Evolutionary conservation across 2,113 vertebrate genomes (phyloP), one percentile per base, ranked within the genome.

Genomic region (Gadus chalcogrammus): DNA sequence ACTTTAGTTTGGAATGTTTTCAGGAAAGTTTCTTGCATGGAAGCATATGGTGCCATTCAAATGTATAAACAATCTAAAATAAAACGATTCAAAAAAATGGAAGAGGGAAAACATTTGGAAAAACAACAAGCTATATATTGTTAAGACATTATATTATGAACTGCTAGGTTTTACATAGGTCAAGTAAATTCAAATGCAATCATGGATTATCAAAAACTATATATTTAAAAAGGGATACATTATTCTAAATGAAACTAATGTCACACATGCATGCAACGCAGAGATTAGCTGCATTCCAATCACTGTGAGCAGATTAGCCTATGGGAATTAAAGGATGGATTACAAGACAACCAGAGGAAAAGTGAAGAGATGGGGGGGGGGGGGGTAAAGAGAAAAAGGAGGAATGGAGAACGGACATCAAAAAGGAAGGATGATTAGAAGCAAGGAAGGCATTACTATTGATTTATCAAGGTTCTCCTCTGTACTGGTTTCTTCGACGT

Each of bases 391-490:
- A n/a, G n/a, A n/a, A n/a, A n/a, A n/a, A n/a, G n/a, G n/a, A n/a
- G n/a, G n/a, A n/a, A n/a, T n/a, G n/a, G n/a, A n/a, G n/a, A n/a
- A n/a, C n/a, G 56, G 61, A 73, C 69, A 80, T 17, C 20, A 58
- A 72, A 31, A 28, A 67, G 27, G 61, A 68, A 22, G 22, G 13
- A 17, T 18, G 22, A 65, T 48, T 11, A 5, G 35, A 75, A 27
- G 27, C 58, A 72, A 70, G 3, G n/a, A 68, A 61, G 71, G 17
- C 65, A 73, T 91, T 93, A 92, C 90, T 91, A 74, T 77, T 75
- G 81, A 71, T 22, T 88, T 83, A 76, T 83, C 83, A 35, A 56
- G 65, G 71, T 79, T 75, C 67, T 65, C 85, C 8, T 48, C 76
- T 24, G 67, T 63, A 53, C 71, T 81, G 31, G 69, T 59, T 27